Conservation (phyloP, 2,797 vertebrate genomes). For the Alcedo atthis region DNA sequence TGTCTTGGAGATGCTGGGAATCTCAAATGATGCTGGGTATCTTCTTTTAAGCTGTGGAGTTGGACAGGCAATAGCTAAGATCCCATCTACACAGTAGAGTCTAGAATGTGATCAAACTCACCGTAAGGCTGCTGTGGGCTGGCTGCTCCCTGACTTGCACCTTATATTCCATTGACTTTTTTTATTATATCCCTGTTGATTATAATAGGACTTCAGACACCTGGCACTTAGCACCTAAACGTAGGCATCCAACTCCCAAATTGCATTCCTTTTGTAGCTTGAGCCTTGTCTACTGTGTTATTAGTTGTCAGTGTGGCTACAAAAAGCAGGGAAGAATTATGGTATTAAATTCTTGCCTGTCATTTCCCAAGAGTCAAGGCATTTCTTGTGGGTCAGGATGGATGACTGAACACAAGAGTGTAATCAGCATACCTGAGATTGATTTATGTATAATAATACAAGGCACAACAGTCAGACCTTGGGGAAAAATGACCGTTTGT, state of each 20-base stretch:
- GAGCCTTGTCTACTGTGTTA: background rate
- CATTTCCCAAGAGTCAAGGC: background rate
- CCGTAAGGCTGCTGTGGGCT: background rate
- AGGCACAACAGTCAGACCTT: background rate
- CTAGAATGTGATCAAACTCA: background rate
- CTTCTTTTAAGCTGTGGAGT: background rate
- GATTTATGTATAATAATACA: slow-evolving; percentile 1
- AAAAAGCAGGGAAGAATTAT: background rate
- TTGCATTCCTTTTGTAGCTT: background rate
- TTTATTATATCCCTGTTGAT: background rate
- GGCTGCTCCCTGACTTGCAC: background rate
- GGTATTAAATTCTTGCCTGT: slow-evolving; percentile 8
- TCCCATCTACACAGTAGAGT: background rate
- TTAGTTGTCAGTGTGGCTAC: background rate
- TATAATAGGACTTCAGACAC: background rate
- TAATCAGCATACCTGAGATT: background rate
- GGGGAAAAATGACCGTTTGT: background rate
- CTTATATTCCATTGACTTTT: background rate
- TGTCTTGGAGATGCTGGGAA: background rate
- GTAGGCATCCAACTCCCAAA: background rate
- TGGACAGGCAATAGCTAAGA: background rate
- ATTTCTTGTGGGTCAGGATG: background rate
- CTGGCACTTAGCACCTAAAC: background rate
- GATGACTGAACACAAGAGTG: background rate
- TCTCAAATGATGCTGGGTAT: background rate